Conservation (phyloP, 2,797 vertebrate species). For the Sarcophilus harrisii region DNA sequence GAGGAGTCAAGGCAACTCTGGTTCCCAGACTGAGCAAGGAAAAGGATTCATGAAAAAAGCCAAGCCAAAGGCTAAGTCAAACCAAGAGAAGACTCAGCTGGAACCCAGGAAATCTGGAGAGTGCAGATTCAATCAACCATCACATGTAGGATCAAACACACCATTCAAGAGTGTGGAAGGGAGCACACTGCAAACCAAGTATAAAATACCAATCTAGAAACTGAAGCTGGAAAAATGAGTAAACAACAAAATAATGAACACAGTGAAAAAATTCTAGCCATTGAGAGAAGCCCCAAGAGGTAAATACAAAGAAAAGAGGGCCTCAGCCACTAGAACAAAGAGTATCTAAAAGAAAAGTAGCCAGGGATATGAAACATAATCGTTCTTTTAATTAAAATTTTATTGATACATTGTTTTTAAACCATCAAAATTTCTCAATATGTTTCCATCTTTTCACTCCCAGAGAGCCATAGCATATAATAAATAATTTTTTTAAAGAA, state of each 20-base stretch:
- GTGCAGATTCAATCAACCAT: background rate
- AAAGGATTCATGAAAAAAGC: background rate
- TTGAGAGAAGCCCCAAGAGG: background rate
- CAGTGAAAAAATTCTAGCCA: background rate
- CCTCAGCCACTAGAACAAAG: background rate
- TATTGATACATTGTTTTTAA: background rate
- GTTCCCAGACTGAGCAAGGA: background rate
- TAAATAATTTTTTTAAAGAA: background rate
- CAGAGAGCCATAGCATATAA: background rate
- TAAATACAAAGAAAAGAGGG: background rate
- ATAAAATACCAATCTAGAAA: background rate
- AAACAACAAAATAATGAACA: background rate
- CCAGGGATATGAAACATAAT: background rate
- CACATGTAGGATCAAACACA: background rate
- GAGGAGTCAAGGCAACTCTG: background rate
- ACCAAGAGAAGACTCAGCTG: background rate
- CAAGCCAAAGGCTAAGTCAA: background rate
- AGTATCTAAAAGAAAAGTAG: background rate
- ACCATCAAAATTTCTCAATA: background rate
- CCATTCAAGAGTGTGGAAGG: background rate
- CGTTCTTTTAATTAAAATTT: background rate
- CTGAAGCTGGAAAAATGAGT: background rate
- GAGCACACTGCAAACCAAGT: background rate
- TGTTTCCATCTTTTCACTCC: constrained; percentile 28
- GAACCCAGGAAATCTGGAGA: background rate